These are phyloP conservation scores for Sitta carolinensis DNA, from an alignment of 2,797 vertebrate species.

Conservation along the genomic window DNA sequence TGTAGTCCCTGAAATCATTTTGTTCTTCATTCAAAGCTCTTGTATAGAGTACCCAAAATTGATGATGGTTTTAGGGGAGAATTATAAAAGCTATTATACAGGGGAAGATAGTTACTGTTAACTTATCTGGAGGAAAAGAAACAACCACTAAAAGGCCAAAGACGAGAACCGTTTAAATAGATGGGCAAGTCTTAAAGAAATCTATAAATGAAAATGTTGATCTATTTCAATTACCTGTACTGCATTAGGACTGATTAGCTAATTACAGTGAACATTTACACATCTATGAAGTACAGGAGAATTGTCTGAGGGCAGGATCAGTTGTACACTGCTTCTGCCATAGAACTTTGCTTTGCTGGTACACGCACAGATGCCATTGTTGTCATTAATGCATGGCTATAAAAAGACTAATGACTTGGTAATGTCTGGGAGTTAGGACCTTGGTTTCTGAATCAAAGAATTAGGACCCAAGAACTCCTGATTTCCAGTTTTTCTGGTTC, in stretches of 20 bases:
- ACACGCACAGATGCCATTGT: slow-evolving; percentile 29
- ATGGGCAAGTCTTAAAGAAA: background rate
- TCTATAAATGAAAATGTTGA: background rate
- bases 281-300: background rate
- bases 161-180: background rate
- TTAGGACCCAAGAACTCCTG: background rate
- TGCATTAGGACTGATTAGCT: background rate
- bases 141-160: background rate
- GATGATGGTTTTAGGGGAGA: background rate
- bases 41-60: background rate
- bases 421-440: background rate
- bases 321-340: background rate
- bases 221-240: background rate
- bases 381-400: background rate
- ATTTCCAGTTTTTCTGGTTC: slow-evolving; percentile 1
- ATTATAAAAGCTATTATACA: background rate
- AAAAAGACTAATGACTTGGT: background rate
- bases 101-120: background rate
- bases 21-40: background rate
- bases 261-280: background rate
- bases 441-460: slow-evolving; percentile 29
- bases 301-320: background rate
- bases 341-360: slow-evolving; percentile 13
- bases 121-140: background rate
- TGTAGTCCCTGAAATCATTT: background rate